phyloP scores from a whole-genome alignment of 2,888 invertebrate species.

The Parnassius apollo region DNA sequence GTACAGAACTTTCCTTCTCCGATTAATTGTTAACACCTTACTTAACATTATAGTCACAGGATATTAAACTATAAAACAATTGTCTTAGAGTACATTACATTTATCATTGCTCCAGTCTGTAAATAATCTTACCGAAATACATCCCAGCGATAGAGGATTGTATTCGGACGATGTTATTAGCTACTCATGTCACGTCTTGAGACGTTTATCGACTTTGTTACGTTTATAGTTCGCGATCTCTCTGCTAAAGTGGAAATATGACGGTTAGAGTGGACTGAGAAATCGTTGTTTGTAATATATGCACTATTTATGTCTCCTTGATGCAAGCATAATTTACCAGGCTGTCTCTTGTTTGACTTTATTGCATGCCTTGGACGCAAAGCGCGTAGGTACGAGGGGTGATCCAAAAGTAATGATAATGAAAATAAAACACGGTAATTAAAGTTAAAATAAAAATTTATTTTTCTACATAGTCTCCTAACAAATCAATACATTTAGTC shows the following conservation, averaged over 20 bases:
- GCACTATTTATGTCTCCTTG: background rate
- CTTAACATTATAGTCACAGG: background rate
- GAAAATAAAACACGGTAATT: too few species aligned
- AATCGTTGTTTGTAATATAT: background rate
- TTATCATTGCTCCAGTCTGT: background rate
- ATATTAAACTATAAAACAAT: background rate
- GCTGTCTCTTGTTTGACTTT: background rate
- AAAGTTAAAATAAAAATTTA: too few species aligned
- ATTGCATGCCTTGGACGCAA: too few species aligned
- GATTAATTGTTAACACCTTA: background rate
- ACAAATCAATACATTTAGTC: too few species aligned
- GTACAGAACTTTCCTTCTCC: too few species aligned
- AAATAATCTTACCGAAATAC: background rate
- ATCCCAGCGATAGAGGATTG: background rate
- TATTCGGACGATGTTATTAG: background rate
- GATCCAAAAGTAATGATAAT: too few species aligned
- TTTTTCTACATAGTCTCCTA: too few species aligned
- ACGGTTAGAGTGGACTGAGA: background rate
- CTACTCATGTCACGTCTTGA: background rate
- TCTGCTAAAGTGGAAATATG: background rate
- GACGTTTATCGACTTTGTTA: constrained; percentile 6
- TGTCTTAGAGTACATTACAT: background rate
- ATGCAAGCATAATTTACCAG: background rate
- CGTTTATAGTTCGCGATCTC: background rate
- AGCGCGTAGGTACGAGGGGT: too few species aligned